phyloP scores from a whole-genome alignment of 2,888 invertebrate species.

The Zygogramma bicolorata region DNA sequence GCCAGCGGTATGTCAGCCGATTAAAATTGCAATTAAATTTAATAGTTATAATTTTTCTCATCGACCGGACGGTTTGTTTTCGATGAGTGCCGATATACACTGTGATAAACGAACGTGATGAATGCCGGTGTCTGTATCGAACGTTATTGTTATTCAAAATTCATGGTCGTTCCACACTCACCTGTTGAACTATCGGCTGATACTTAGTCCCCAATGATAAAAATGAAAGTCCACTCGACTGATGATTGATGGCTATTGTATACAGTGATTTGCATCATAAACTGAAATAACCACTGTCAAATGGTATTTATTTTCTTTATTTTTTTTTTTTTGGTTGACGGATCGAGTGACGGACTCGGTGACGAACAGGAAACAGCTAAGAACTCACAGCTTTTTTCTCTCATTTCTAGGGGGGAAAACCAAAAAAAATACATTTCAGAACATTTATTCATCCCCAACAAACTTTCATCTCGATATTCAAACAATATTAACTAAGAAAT shows the following conservation, averaged over 20 bases:
- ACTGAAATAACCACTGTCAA: no score
- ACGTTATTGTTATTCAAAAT: not conserved
- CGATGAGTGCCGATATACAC: not conserved
- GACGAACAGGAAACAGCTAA: no score
- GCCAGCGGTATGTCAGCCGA: not conserved
- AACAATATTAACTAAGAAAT: no score
- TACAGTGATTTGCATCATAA: no score
- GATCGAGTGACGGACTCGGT: no score
- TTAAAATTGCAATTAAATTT: constrained; percentile 9
- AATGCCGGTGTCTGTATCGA: not conserved
- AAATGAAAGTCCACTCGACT: not conserved
- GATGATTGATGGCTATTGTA: not conserved
- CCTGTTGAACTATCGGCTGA: not conserved
- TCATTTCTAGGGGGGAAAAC: no score
- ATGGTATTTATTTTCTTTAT: no score
- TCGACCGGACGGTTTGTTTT: not conserved
- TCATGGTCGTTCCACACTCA: not conserved
- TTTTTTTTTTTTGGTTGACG: no score
- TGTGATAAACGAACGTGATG: not conserved
- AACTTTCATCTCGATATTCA: no score
- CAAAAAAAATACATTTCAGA: no score
- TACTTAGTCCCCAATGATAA: not conserved
- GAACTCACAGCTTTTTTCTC: no score
- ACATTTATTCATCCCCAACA: no score
- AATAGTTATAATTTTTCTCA: not conserved